Conservation (phyloP, 2,113 vertebrate genomes). For the Syngnathus floridae region DNA sequence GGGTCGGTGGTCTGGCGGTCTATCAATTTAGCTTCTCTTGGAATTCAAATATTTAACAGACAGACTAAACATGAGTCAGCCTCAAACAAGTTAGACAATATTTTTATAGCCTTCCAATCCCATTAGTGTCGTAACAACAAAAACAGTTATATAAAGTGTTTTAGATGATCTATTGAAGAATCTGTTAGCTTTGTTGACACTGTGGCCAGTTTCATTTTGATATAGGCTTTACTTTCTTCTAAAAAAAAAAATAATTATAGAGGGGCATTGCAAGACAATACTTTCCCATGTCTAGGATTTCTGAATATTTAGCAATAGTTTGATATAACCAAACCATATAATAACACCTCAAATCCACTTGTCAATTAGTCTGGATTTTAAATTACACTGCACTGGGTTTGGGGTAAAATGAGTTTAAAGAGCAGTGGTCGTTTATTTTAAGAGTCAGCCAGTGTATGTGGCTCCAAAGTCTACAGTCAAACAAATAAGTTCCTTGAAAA, state of each 20-base stretch:
- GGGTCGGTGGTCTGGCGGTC: neutral
- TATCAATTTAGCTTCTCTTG: too few relatives aligned
- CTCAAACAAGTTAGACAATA: neutral
- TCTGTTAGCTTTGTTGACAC: neutral
- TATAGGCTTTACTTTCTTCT: neutral
- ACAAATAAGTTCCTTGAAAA: conserved; percentile 52
- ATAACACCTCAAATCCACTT: neutral
- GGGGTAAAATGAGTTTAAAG: neutral
- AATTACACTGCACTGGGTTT: neutral
- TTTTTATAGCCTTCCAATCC: conserved; percentile 1
- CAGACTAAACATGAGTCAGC: neutral
- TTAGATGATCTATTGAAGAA: neutral
- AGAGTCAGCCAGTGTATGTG: conserved; percentile 17
- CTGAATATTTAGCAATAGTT: neutral
- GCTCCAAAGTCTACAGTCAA: conserved; percentile 56
- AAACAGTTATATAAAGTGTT: neutral
- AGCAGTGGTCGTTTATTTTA: conserved; percentile 11
- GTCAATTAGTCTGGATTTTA: neutral
- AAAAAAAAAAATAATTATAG: neutral
- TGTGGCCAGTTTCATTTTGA: neutral
- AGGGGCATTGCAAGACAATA: neutral
- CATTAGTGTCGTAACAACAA: neutral
- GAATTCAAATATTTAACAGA: neutral
- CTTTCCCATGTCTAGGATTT: neutral
- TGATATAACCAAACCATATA: neutral